A percentile compares a stretch with the other conserved stretches of the same genome.
Conservation (phyloP, 2,113 vertebrate species). For the Steatornis caripensis region DNA sequence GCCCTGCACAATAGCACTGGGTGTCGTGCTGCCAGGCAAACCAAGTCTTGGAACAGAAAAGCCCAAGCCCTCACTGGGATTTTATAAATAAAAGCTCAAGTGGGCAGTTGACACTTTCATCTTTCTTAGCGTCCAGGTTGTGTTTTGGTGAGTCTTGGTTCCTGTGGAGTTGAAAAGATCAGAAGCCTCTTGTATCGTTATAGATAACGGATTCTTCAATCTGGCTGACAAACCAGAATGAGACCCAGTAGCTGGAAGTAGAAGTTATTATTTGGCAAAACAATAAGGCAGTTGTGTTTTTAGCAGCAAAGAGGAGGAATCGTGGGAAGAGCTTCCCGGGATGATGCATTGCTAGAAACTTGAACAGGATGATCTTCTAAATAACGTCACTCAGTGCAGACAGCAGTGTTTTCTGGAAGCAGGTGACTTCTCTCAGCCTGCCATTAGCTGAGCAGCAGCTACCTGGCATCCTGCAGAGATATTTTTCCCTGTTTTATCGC, state of each 20-base stretch:
- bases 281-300: background rate
- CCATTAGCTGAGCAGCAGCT: background rate
- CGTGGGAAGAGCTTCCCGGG: background rate
- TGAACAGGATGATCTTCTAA: background rate
- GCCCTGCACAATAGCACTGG: background rate
- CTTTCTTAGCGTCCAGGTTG: background rate
- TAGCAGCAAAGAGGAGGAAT: background rate
- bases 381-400: background rate
- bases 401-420: background rate
- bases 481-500: background rate
- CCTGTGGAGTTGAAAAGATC: background rate
- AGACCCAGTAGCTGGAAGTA: background rate
- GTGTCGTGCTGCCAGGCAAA: background rate
- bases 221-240: background rate
- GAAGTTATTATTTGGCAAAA: background rate
- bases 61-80: background rate
- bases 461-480: background rate
- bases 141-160: background rate
- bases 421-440: background rate
- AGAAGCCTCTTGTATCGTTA: background rate
- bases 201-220: background rate
- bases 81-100: background rate
- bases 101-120: background rate
- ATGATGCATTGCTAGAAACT: background rate
- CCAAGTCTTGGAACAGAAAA: background rate